Base-by-base conservation (phyloP, 2,113 vertebrate genomes). In the Origma solitaria region DNA sequence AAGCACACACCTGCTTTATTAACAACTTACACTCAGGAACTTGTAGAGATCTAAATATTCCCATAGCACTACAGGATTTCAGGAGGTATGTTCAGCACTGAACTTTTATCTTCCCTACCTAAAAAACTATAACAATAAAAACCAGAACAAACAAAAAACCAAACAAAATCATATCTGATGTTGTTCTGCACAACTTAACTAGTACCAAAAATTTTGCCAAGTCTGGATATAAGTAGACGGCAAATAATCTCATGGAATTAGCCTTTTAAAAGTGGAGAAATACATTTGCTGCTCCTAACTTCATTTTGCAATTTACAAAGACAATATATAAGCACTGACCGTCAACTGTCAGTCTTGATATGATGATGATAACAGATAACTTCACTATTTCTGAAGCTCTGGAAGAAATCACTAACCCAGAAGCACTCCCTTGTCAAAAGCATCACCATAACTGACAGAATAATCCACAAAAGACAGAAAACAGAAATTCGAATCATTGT, bases 391-490 rank as follows among this genome's bases (percentile, higher is more conserved):
- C 91, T 96, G 97, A 97, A 96, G 88, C 90, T 89, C 91, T 90
- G 90, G 87, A 96, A 97, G 90, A 92, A 97, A 96, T 72, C 93
- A 50, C 82, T 90, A 95, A 95, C 93, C 96, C 95, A 93, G 96
- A 87, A 97, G 97, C 97, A 93, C 79, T 97, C 40, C 68, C 97
- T 91, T 98, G 97, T 98, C 97, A 98, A 97, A 98, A 96, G 18
- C 94, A 96, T 98, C 86, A 94, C 86, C 19, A 4, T 64, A 94
- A 94, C 94, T 96, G 97, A 86, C 75, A 95, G 65, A 7, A 47
- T 40, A 92, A 95, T 86, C 92, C 93, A 90, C 35, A 23, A 96
- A 96, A 97, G 97, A 97, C 96, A 97, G 96, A 97, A 96, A 97
- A 54, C 96, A 97, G 97, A 97, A 97, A 97, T 96, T 65, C 14